phyloP scores from a whole-genome alignment of 2,797 vertebrate species.

The Rachycentron canadum region DNA sequence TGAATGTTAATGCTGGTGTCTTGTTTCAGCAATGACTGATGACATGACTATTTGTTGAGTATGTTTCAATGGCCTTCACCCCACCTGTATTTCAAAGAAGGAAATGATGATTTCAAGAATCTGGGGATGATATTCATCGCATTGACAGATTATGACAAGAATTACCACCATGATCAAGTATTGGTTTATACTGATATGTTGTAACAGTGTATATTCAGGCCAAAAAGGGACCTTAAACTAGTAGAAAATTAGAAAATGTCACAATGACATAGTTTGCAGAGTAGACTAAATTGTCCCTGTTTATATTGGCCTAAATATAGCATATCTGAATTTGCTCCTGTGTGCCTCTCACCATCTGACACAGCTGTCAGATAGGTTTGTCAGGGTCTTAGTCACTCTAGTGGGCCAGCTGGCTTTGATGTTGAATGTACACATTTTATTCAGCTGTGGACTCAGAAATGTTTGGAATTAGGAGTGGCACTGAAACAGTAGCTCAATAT shows the following conservation, averaged over 20 bases:
- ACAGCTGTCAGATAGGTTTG: constrained; percentile 66
- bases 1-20: constrained; percentile 21
- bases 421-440: constrained; percentile 49
- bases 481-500: not conserved
- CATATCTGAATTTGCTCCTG: constrained; percentile 42
- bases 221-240: not conserved
- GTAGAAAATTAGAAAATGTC: not conserved
- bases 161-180: not conserved
- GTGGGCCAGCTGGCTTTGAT: constrained; percentile 58
- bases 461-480: constrained; percentile 40
- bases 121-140: not conserved
- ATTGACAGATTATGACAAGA: not conserved
- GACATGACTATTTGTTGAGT: constrained; percentile 1
- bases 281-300: constrained; percentile 18
- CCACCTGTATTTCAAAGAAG: constrained; percentile 31
- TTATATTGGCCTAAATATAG: constrained; percentile 65
- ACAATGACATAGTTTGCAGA: not conserved
- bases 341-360: constrained; percentile 51
- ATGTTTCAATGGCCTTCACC: constrained; percentile 29
- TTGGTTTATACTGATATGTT: not conserved
- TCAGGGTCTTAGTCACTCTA: constrained; percentile 38
- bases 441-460: constrained; percentile 34
- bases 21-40: constrained; percentile 36
- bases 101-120: not conserved
- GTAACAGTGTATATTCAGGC: not conserved